These are phyloP conservation scores for Eupleurogrammus muticus DNA, from an alignment of 2,797 vertebrate genomes.

Conservation along the genomic window DNA sequence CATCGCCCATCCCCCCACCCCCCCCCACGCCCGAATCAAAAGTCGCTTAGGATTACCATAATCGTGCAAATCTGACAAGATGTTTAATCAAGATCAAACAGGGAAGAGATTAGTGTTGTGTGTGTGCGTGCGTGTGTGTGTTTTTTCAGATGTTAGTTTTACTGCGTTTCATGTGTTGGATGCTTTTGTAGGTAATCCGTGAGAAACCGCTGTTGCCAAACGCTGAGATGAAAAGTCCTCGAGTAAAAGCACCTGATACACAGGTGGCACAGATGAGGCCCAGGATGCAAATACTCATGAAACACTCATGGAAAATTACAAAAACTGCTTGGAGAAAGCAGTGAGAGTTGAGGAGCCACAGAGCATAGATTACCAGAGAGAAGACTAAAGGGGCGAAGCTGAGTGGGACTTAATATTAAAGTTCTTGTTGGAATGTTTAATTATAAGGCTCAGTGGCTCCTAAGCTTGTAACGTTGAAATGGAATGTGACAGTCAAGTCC, in stretches of 20 bases:
- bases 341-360: slow-evolving; percentile 1
- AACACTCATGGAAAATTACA: background rate
- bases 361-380: slow-evolving; percentile 34
- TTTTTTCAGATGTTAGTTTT: slow-evolving; percentile 53
- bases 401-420: slow-evolving; percentile 57
- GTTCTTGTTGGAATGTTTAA: slow-evolving; percentile 75
- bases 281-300: background rate
- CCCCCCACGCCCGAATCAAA: slow-evolving; percentile 55
- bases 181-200: slow-evolving; percentile 65
- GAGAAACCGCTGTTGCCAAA: slow-evolving; percentile 48
- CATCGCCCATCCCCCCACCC: slow-evolving; percentile 2
- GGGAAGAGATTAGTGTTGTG: slow-evolving; percentile 70
- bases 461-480: slow-evolving; percentile 70
- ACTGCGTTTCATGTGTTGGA: slow-evolving; percentile 43
- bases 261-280: too few relatives aligned
- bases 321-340: background rate
- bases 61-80: slow-evolving; percentile 78
- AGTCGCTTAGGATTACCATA: slow-evolving; percentile 72
- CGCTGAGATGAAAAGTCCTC: slow-evolving; percentile 34
- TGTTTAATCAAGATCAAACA: slow-evolving; percentile 78
- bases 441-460: slow-evolving; percentile 67
- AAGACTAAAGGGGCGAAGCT: slow-evolving; percentile 10
- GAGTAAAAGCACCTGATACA: slow-evolving; percentile 1
- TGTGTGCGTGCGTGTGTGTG: too few relatives aligned
- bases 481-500: slow-evolving; percentile 52